Evolutionary conservation across 2,888 invertebrate genomes (phyloP), one percentile per base, ranked within the genome.

Genomic region (Ischnus inquisitorius): DNA sequence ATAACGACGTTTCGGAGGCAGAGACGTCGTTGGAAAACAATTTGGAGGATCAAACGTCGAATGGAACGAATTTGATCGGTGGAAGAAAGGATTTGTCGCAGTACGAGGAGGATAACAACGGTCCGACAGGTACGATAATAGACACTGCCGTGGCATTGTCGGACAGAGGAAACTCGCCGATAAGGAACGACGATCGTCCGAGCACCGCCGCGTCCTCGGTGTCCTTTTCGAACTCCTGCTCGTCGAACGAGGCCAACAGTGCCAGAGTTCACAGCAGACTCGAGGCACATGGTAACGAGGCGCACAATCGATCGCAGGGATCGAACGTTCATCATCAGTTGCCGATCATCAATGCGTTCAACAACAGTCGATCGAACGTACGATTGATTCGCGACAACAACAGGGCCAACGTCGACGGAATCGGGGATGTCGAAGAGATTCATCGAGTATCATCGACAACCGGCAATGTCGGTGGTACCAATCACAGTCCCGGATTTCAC

Each of bases 181-280:
- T 41, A 4, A 34, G 78, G 10, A 75, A 79, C 67, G 79, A 85
- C 19, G 82, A 85, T 28, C 65, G 76, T 48, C 74, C 79, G 12
- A 54, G 83, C 62, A 80, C 77, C n/a, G 80, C 71, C 1, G 77
- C 89, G 22, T 92, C 92, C 8, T 91, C 92, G 0, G 88, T 91
- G 64, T 92, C 92, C 2, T 92, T 90, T 82, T 91, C 92, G 25
- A 92, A 92, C 6, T 91, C 92, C 14, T 79, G 65, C 2, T 90
- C 92, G 14, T 92, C 92, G 34, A 91, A 89, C 83, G 83, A 84
- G 14, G 88, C 90, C 14, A 92, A 90, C 54, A 89, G 72, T 43
- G 2, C 90, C 3, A 88, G 91, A 12, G 87, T 89, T 14, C 92
- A 91, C 76, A 90, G 90, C 46, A 87, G 91, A 25, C 75, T 91